A percentile compares a stretch with the other conserved stretches of the same genome.
Evolutionary conservation across 1,140 invertebrate genomes (phyloP).

Genomic region (Trichonephila clavipes): DNA sequence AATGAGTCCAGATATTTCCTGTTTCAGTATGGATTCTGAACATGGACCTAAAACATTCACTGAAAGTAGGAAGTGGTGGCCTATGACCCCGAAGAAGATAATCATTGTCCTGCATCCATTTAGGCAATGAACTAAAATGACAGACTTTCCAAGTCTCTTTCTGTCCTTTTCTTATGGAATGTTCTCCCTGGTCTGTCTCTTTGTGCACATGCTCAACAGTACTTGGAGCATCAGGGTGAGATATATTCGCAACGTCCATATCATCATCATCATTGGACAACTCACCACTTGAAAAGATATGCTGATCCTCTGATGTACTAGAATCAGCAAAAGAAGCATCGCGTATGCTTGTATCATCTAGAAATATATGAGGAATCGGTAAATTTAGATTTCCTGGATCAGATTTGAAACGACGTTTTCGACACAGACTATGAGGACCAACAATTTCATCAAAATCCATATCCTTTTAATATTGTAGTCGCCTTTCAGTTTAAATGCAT

Average conservation of each 20-base stretch:
- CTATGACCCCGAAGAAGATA: slow-evolving; percentile 96
- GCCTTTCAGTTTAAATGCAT: no score
- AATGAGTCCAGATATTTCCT: slow-evolving; percentile 99
- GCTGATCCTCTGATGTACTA: slow-evolving; percentile 52
- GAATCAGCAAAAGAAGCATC: slow-evolving; percentile 74
- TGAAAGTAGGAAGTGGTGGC: slow-evolving; percentile 96
- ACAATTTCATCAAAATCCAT: slow-evolving; percentile 70
- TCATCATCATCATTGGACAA: slow-evolving; percentile 55
- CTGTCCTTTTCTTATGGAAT: slow-evolving; percentile 92
- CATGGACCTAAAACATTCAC: slow-evolving; percentile 97
- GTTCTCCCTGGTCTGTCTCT: slow-evolving; percentile 95
- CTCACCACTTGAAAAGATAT: slow-evolving; percentile 44
- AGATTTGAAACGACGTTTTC: slow-evolving; percentile 63
- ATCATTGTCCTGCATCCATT: slow-evolving; percentile 99
- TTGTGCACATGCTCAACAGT: slow-evolving; percentile 97
- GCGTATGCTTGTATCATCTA: slow-evolving; percentile 75
- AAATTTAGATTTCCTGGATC: slow-evolving; percentile 71
- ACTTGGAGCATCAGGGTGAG: slow-evolving; percentile 86
- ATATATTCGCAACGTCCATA: slow-evolving; percentile 78
- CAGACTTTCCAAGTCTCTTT: slow-evolving; percentile 86
- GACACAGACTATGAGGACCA: slow-evolving; percentile 52
- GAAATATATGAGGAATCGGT: slow-evolving; percentile 66
- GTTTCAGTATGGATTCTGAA: slow-evolving; percentile 94
- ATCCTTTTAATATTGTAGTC: neutral
- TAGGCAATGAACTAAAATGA: slow-evolving; percentile 86